Evolutionary conservation across 2,888 invertebrate genomes (phyloP), one percentile per base, ranked within the genome.

Genomic region (Sylvicola cinctus): DNA sequence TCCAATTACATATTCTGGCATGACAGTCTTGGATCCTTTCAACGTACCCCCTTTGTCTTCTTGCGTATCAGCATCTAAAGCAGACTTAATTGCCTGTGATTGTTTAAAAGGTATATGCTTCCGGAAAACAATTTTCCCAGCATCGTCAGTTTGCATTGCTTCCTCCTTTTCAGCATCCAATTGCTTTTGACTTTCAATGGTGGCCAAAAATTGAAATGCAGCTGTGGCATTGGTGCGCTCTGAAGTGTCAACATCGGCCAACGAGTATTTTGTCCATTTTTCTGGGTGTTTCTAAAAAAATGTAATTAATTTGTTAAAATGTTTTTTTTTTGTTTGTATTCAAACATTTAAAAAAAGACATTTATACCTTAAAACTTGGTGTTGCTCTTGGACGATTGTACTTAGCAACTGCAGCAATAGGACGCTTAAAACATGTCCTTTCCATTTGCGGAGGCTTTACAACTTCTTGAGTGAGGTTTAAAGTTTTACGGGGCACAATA

Each of bases 1-100:
- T 1, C 84, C 84, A 37, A 84, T 68, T 12, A 79, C 69, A 63
- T 83, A 83, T 47, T 84, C 83, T 1, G 84, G 83, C 76, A 83
- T 76, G 1, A 81, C 57, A 30, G 79, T 49, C 55, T 78, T 83
- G 36, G 70, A 73, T 39, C 65, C 70, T 11, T 25, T 25, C 7
- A 7, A 8, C 11, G 25, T 8, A 7, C 25, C 25, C 7, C 11
- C 48, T 45, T 31, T 45, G 43, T 26, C 50, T 36, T 44, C 49
- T 47, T 38, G 49, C 42, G 27, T 41, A 8, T 40, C 30, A 32
- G 40, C 34, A 33, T 30, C 20, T 11, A 25, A 53, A 43, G 36
- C 52, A 42, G 47, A 62, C 60, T 40, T 58, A 51, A 4, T 62
- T 63, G 40, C 60, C 62, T 41, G 60, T 62, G 39, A 61, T 28